phyloP scores from a whole-genome alignment of 1,140 invertebrate species.

The Drosophila micromelanica region DNA sequence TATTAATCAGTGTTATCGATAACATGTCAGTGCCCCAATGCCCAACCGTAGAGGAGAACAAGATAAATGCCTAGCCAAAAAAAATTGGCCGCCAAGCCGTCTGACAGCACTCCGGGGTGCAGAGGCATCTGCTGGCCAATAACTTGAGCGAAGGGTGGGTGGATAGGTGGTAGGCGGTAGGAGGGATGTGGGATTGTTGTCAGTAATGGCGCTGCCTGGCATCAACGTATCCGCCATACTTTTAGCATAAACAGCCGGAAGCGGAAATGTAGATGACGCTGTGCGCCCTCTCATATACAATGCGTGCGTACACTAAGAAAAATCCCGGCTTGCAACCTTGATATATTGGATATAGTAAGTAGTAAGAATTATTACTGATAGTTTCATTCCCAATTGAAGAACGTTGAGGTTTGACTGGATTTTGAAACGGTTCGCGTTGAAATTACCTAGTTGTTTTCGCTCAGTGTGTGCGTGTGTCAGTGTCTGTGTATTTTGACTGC shows the following conservation, averaged over 20 bases:
- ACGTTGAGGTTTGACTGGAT: too few species aligned
- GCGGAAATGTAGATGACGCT: constrained; percentile 81
- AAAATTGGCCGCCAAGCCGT: constrained; percentile 59
- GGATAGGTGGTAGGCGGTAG: background rate
- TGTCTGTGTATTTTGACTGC: constrained; percentile 20
- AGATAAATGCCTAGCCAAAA: constrained; percentile 59
- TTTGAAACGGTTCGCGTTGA: too few species aligned
- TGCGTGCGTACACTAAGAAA: constrained; percentile 1
- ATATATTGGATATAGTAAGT: background rate
- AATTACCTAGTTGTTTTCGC: background rate
- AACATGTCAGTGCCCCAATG: constrained; percentile 37
- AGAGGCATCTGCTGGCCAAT: constrained; percentile 5
- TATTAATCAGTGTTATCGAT: constrained; percentile 50
- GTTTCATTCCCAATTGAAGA: too few species aligned
- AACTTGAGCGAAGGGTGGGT: background rate
- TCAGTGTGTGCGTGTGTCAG: constrained; percentile 26
- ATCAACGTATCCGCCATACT: constrained; percentile 71
- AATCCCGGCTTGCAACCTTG: background rate
- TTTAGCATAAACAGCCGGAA: constrained; percentile 83
- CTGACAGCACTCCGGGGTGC: constrained; percentile 71
- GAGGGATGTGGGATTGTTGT: constrained; percentile 8
- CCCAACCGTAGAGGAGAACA: constrained; percentile 12
- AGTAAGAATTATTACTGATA: background rate
- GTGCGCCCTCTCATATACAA: constrained; percentile 33
- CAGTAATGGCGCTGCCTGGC: constrained; percentile 19